Evolutionary conservation across 2,888 invertebrate species (phyloP).

Genomic region (Nomada lathburiana): DNA sequence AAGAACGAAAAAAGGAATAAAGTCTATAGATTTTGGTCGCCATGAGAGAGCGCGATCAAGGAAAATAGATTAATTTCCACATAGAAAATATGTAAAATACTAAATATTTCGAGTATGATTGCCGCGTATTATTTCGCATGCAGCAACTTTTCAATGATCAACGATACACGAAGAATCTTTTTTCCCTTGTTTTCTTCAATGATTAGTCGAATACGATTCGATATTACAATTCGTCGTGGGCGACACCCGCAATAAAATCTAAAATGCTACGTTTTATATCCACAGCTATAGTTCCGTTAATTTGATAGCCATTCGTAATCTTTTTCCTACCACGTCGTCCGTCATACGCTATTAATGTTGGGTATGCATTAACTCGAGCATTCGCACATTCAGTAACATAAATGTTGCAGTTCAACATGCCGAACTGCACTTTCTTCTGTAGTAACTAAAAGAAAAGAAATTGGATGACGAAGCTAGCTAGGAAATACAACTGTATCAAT

Average conservation of each 20-base stretch:
- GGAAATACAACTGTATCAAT: neutral
- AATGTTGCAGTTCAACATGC: slow-evolving; percentile 88
- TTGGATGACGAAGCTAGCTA: neutral
- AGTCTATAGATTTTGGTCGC: neutral
- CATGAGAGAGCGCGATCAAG: neutral
- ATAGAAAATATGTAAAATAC: neutral
- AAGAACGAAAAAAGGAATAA: neutral
- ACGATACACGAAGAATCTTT: neutral
- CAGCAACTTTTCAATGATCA: neutral
- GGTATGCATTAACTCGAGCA: slow-evolving; percentile 88
- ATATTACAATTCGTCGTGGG: slow-evolving; percentile 72
- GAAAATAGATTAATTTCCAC: neutral
- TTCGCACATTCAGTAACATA: slow-evolving; percentile 86
- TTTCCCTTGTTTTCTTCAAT: neutral
- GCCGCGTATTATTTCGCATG: neutral
- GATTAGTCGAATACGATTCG: neutral
- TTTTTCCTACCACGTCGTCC: slow-evolving; percentile 84
- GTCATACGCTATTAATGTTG: slow-evolving; percentile 89
- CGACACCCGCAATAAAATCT: slow-evolving; percentile 41
- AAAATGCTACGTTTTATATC: slow-evolving; percentile 65
- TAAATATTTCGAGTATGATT: slow-evolving; percentile 4
- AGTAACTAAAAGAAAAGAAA: slow-evolving; percentile 69
- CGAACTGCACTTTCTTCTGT: slow-evolving; percentile 85
- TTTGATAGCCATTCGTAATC: slow-evolving; percentile 63
- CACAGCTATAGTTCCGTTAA: slow-evolving; percentile 68